Base-by-base conservation (phyloP, 2,888 invertebrate species). In the Lepidonotus clava region DNA sequence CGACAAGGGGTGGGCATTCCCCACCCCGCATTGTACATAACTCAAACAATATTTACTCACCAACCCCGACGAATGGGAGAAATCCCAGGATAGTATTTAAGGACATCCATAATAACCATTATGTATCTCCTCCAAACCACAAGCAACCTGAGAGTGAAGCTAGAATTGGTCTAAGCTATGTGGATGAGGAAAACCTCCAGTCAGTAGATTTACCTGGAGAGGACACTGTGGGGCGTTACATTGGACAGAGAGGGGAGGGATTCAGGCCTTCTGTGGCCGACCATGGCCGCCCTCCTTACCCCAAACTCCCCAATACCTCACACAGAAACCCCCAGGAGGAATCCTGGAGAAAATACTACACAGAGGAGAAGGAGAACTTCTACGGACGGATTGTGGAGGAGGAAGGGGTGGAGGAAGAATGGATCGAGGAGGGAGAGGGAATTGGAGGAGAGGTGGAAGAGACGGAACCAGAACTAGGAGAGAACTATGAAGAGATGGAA, bases 21-120 rank as follows among this genome's bases (percentile, higher is more conserved):
- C 38, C 71, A 36, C 71, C 38, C 38, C 36, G 71, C 71, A 11
- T 11, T 71, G 71, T 71, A 71, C 11, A 71, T 71, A n/a, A n/a
- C n/a, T n/a, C n/a, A n/a, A 71, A n/a, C 1, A 66, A 4, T 32
- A 66, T 28, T 71, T 21, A 36, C 34, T n/a, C n/a, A n/a, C 34
- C 14, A 1, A 66, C 32, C 5, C 1, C 34, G 18, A 71, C 71
- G 71, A 71, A 71, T 38, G 71, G 71, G 38, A 38, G 38, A 71
- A 32, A 34, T 38, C n/a, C 71, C 71, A 71, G 71, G 36, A 71
- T 71, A 0, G 18, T 21, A 34, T 36, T 71, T n/a, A 1, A 71
- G 38, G 71, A 71, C 36, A 71, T 71, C 1, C 36, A n/a, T 18
- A 71, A 71, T n/a, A 1, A 18, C 36, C 36, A 71, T 0, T 21